Evolutionary conservation across 2,797 vertebrate genomes (phyloP), one percentile per base, ranked within the genome.

Genomic region (Euthynnus affinis): DNA sequence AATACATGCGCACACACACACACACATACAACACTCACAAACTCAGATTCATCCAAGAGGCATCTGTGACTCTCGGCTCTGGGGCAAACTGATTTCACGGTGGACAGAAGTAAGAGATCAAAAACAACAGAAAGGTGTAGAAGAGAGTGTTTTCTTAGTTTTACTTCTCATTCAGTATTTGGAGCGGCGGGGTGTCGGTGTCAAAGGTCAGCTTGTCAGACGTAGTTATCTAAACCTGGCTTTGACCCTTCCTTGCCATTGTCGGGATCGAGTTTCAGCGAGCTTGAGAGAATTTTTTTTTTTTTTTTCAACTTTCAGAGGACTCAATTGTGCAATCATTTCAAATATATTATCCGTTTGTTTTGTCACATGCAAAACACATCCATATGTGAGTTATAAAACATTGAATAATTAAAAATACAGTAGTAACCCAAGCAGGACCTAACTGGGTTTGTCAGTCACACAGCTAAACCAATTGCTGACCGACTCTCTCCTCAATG

Each of bases 41-140:
- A 58, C 66, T 71, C 51, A 63, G 5, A 76, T 67, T 75, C 65
- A 79, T 69, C 71, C 63, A 2, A 42, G 40, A 81, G 70, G 71
- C 55, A 76, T 85, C 46, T 74, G 78, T 34, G 78, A 60, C 77
- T 72, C 61, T 66, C 57, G 60, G 58, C 70, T 84, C 37, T 22
- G 75, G 56, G 68, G 73, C 52, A 60, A 88, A 66, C 59, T 51
- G 86, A 94, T 94, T 92, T 93, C 92, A 92, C 3, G 90, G 88
- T 87, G 81, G 84, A 86, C 82, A 87, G 72, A 55, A 76, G 68
- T 74, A 48, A 29, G 72, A 58, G 89, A 80, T 88, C 81, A 88
- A 91, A 91, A 92, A 84, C 80, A 93, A 94, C 93, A 92, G 22
- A 72, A 89, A 92, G 91, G 93, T 93, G 93, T 82, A 56, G 86